These are phyloP conservation scores for Oceanodroma leucorhoa DNA, from an alignment of 2,797 vertebrate species.

Conservation along the genomic window DNA sequence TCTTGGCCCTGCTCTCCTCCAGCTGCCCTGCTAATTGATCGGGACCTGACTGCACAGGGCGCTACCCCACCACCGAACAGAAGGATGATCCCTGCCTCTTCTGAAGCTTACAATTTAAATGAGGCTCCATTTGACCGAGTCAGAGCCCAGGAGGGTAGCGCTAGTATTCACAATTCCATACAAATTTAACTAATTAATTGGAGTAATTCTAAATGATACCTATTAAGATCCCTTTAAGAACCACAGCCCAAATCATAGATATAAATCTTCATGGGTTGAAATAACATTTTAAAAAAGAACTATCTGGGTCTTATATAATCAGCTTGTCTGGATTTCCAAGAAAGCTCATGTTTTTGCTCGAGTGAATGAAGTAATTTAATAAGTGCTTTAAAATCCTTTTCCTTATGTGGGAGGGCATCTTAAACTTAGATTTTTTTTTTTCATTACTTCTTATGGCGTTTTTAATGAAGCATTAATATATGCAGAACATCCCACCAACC, in stretches of 20 bases:
- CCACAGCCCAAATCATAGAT: not conserved
- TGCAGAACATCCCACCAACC: constrained; percentile 52
- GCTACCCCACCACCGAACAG: not conserved
- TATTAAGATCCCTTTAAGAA: not conserved
- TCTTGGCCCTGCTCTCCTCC: not conserved
- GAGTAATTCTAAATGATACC: not conserved
- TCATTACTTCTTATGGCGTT: constrained; percentile 60
- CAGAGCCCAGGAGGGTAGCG: not conserved
- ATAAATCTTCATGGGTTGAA: constrained; percentile 38
- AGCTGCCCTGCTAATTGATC: not conserved
- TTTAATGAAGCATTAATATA: constrained; percentile 67
- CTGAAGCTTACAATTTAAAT: not conserved
- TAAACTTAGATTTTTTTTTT: constrained; percentile 55
- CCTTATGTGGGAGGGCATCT: constrained; percentile 70
- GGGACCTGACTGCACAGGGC: not conserved
- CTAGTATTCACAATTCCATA: not conserved
- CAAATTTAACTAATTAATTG: not conserved
- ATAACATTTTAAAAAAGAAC: constrained; percentile 35
- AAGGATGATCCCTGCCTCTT: not conserved
- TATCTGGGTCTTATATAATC: constrained; percentile 65
- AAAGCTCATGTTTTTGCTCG: constrained; percentile 72
- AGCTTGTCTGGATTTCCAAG: constrained; percentile 71
- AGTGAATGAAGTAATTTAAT: constrained; percentile 74
- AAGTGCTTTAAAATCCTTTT: constrained; percentile 72
- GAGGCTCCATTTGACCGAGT: not conserved